These are phyloP conservation scores for Trachymyrmex septentrionalis DNA, from an alignment of 1,140 invertebrate species.

Conservation along the genomic window DNA sequence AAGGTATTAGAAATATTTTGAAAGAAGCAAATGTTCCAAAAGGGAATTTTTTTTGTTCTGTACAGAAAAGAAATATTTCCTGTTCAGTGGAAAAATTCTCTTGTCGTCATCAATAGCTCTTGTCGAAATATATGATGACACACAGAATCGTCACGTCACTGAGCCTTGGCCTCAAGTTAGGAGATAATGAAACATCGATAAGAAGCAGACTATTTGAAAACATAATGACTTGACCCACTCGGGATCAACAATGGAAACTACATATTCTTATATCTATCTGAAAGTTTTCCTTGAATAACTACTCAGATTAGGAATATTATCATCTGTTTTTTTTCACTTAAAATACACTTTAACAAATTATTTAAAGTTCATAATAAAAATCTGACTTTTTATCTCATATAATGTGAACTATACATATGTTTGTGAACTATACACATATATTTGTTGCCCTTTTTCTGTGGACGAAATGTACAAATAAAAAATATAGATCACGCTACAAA, in stretches of 20 bases:
- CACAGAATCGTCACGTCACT: constrained; percentile 49
- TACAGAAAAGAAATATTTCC: background rate
- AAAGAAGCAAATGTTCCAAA: background rate
- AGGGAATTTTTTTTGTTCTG: background rate
- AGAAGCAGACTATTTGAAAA: constrained; percentile 72
- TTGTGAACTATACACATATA: background rate
- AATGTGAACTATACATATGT: background rate
- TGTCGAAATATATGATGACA: constrained; percentile 51
- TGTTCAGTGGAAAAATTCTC: background rate
- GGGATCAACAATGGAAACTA: constrained; percentile 52
- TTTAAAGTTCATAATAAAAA: background rate
- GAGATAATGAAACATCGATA: constrained; percentile 70
- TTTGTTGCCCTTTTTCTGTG: background rate
- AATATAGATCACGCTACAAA: background rate
- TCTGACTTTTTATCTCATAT: background rate
- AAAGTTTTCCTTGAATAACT: background rate
- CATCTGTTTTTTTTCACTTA: background rate
- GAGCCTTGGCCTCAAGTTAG: constrained; percentile 74
- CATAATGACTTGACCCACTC: constrained; percentile 67
- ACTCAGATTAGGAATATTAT: background rate
- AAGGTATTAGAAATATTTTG: background rate
- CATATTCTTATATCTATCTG: constrained; percentile 1
- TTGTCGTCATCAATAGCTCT: background rate
- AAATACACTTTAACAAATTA: background rate
- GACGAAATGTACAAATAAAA: background rate